These are phyloP conservation scores for Mythimna albipuncta DNA, from an alignment of 2,888 invertebrate genomes.

Conservation along the genomic window DNA sequence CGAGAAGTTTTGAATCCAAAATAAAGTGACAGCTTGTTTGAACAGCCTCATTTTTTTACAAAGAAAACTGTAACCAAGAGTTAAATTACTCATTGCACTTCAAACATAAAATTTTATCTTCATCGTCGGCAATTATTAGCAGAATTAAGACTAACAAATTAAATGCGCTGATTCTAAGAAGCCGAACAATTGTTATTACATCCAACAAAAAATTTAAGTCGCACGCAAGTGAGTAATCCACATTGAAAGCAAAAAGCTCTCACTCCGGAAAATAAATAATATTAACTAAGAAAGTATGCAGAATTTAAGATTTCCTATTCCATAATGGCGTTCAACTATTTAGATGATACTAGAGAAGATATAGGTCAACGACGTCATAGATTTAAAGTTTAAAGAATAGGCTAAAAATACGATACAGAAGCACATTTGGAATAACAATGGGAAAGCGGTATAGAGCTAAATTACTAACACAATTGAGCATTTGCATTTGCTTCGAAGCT, in stretches of 20 bases:
- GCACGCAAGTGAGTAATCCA: conserved; percentile 52
- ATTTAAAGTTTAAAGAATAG: conserved; percentile 72
- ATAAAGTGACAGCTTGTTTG: conserved; percentile 38
- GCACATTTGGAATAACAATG: conserved; percentile 81
- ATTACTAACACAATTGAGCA: conserved; percentile 40
- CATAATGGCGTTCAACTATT: conserved; percentile 22
- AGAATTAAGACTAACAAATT: conserved; percentile 58
- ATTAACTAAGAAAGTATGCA: neutral
- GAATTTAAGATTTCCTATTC: conserved; percentile 16
- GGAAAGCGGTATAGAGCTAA: conserved; percentile 67
- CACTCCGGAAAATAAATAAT: neutral
- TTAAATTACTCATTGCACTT: conserved; percentile 50
- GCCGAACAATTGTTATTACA: conserved; percentile 35
- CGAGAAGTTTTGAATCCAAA: conserved; percentile 27
- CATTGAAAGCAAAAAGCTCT: conserved; percentile 26
- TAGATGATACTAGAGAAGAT: conserved; percentile 64
- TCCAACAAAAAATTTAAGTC: conserved; percentile 38
- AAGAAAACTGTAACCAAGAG: conserved; percentile 40
- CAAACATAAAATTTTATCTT: conserved; percentile 57
- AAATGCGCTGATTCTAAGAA: conserved; percentile 60
- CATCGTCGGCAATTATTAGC: conserved; percentile 53
- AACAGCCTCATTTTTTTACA: conserved; percentile 30
- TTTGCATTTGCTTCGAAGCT: conserved; percentile 40
- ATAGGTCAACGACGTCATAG: conserved; percentile 78
- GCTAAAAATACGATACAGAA: conserved; percentile 74